Percentiles rank a stretch among this genome's conserved stretches.
phyloP scores from a whole-genome alignment of 2,888 invertebrate species.

The Eupithecia pulchellata region DNA sequence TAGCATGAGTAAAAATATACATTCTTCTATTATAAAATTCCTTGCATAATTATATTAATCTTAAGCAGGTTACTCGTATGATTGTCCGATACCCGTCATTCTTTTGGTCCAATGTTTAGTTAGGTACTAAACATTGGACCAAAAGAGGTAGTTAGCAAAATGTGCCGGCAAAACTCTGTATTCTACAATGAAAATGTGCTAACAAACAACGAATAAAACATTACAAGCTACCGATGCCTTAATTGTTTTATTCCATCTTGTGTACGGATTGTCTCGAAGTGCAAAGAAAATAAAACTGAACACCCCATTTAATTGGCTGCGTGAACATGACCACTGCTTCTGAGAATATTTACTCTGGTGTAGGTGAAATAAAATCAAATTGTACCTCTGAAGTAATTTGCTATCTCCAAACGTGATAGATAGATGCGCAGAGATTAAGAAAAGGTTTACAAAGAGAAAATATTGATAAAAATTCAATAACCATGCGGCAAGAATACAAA shows the following conservation, averaged over 20 bases:
- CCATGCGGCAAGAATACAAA: neutral
- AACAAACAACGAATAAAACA: slow-evolving; percentile 42
- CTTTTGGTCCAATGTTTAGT: too few species aligned
- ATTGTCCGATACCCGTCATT: too few species aligned
- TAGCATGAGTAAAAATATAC: neutral
- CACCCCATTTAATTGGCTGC: slow-evolving; percentile 68
- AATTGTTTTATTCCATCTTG: slow-evolving; percentile 51
- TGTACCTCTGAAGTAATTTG: neutral
- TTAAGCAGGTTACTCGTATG: too few species aligned
- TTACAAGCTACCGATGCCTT: slow-evolving; percentile 14
- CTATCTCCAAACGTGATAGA: neutral
- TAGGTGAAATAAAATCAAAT: slow-evolving; percentile 4
- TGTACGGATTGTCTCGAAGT: slow-evolving; percentile 53
- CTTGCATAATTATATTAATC: neutral
- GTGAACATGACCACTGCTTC: slow-evolving; percentile 43
- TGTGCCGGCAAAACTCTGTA: neutral
- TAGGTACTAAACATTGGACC: too few species aligned
- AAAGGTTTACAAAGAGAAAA: neutral
- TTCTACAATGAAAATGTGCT: slow-evolving; percentile 1
- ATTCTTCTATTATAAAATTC: neutral
- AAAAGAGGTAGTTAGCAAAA: neutral
- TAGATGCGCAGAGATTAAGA: neutral
- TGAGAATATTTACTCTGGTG: slow-evolving; percentile 29
- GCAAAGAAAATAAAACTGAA: slow-evolving; percentile 62
- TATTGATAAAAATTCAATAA: neutral